phyloP scores from a whole-genome alignment of 2,888 invertebrate genomes.

The Andrena haemorrhoa region DNA sequence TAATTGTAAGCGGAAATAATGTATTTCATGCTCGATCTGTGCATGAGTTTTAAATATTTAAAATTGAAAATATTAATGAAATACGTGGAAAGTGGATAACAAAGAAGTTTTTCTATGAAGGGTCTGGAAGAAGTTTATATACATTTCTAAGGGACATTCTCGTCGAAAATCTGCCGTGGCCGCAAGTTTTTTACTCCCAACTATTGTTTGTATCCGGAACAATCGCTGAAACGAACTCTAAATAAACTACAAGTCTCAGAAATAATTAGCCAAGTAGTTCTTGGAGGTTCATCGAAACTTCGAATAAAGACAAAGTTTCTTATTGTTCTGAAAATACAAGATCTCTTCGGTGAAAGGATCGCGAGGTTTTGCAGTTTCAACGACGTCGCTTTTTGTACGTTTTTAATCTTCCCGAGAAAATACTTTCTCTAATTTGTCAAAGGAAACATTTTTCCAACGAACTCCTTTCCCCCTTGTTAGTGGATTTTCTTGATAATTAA shows the following conservation, averaged over 20 bases:
- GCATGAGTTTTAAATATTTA: no score
- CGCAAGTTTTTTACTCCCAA: conserved; percentile 15
- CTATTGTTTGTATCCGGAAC: conserved; percentile 15
- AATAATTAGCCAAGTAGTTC: conserved; percentile 39
- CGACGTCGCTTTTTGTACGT: not conserved
- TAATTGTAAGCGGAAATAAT: no score
- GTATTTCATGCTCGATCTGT: no score
- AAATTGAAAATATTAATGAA: no score
- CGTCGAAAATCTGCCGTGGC: not conserved
- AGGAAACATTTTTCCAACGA: not conserved
- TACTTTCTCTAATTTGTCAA: conserved; percentile 10
- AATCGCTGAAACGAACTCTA: conserved; percentile 22
- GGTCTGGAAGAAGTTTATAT: not conserved
- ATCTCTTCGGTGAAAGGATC: not conserved
- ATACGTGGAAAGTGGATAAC: no score
- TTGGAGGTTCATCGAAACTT: conserved; percentile 28
- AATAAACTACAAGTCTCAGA: conserved; percentile 9
- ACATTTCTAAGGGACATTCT: not conserved
- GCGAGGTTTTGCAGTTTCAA: not conserved
- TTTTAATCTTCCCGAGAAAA: conserved; percentile 2
- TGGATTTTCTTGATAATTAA: conserved; percentile 6
- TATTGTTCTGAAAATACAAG: conserved; percentile 29
- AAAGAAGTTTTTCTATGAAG: no score
- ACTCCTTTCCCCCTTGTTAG: not conserved
- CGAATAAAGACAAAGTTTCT: conserved; percentile 28